phyloP scores from a whole-genome alignment of 2,888 invertebrate genomes.

The Leptogaster cylindrica region DNA sequence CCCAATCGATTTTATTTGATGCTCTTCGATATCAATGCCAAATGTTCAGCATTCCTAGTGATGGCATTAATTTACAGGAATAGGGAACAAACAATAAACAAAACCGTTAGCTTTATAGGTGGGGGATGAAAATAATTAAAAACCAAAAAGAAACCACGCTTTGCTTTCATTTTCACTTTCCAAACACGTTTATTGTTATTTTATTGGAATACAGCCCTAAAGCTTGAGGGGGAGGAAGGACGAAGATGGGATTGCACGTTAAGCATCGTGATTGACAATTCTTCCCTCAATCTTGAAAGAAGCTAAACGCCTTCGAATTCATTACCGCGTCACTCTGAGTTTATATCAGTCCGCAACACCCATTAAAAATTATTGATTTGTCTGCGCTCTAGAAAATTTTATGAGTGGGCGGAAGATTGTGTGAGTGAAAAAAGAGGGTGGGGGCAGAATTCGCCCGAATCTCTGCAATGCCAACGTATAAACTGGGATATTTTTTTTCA shows the following conservation, averaged over 20 bases:
- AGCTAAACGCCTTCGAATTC: slow-evolving; percentile 42
- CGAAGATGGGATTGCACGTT: not conserved
- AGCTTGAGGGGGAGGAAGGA: no score
- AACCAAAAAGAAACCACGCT: slow-evolving; percentile 29
- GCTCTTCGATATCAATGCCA: not conserved
- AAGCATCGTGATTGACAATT: not conserved
- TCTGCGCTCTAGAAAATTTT: no score
- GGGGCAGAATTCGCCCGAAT: not conserved
- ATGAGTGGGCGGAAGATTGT: not conserved
- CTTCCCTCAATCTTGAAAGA: slow-evolving; percentile 16
- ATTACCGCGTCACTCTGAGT: slow-evolving; percentile 43
- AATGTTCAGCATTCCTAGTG: not conserved
- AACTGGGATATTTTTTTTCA: not conserved
- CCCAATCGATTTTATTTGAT: slow-evolving; percentile 20
- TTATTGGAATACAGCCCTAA: not conserved
- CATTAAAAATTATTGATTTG: slow-evolving; percentile 46
- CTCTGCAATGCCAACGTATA: not conserved
- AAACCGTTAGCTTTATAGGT: not conserved
- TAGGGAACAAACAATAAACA: not conserved
- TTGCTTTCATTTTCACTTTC: slow-evolving; percentile 32
- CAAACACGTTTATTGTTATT: slow-evolving; percentile 9
- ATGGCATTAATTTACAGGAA: not conserved
- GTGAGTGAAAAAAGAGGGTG: not conserved
- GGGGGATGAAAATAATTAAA: slow-evolving; percentile 28
- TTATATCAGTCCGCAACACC: slow-evolving; percentile 44